These are phyloP conservation scores for Salpingus planirostris DNA, from an alignment of 2,888 invertebrate genomes.

Conservation along the genomic window DNA sequence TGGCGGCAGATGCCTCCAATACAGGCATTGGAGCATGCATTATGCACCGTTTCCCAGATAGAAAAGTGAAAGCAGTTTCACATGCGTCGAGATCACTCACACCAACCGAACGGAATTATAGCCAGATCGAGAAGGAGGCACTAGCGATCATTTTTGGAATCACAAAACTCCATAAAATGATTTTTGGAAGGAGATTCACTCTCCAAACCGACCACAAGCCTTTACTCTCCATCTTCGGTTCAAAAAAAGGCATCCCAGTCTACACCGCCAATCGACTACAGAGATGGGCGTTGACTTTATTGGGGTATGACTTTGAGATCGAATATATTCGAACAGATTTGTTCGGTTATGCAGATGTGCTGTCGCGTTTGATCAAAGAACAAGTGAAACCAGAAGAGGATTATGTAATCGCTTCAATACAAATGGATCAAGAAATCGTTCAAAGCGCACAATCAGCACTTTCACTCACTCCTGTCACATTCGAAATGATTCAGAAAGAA, in stretches of 20 bases:
- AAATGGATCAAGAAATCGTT: not conserved
- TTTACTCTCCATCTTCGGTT: slow-evolving; percentile 4
- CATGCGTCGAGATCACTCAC: slow-evolving; percentile 18
- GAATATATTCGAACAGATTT: not conserved
- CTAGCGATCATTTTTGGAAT: slow-evolving; percentile 15
- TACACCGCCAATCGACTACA: slow-evolving; percentile 1
- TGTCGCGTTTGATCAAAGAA: not conserved
- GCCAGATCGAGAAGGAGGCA: slow-evolving; percentile 11
- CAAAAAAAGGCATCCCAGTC: too few relatives aligned
- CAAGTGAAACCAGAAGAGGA: not conserved
- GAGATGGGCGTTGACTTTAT: slow-evolving; percentile 7
- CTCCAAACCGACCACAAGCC: slow-evolving; percentile 18
- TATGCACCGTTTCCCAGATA: too few relatives aligned
- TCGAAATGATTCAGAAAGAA: not conserved
- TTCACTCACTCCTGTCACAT: not conserved
- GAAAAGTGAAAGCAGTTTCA: slow-evolving; percentile 11
- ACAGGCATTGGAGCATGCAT: too few relatives aligned
- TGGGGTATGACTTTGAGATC: slow-evolving; percentile 6
- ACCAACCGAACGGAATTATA: slow-evolving; percentile 8
- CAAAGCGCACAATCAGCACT: not conserved
- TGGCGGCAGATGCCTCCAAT: too few relatives aligned
- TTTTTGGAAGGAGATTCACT: slow-evolving; percentile 14
- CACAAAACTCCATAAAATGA: slow-evolving; percentile 16
- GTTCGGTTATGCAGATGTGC: not conserved
- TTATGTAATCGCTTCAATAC: not conserved